Percentiles rank a stretch among this genome's conserved stretches.
Evolutionary conservation across 2,113 vertebrate genomes (phyloP).

Genomic region (Panthera tigris): DNA sequence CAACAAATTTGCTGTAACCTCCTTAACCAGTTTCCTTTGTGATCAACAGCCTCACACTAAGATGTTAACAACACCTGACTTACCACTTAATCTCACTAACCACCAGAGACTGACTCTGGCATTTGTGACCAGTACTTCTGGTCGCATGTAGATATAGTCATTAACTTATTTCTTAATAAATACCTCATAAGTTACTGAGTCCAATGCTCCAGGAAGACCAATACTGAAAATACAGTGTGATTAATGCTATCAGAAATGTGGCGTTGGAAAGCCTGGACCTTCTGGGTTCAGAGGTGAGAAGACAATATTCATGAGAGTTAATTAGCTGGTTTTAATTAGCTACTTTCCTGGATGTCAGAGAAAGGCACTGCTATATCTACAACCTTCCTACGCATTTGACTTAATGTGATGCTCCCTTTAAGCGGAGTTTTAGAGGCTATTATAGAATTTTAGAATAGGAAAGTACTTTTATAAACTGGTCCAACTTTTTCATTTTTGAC

Average conservation of each 20-base stretch:
- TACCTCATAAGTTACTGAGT: not conserved
- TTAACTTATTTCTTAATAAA: not conserved
- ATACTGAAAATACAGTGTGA: not conserved
- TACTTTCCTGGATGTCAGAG: slow-evolving; percentile 20
- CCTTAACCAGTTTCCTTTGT: not conserved
- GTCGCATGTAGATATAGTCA: not conserved
- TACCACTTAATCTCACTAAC: not conserved
- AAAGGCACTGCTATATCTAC: not conserved
- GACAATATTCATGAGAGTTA: not conserved
- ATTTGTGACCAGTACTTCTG: not conserved
- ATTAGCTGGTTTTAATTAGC: not conserved
- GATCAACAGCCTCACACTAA: not conserved
- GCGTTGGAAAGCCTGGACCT: not conserved
- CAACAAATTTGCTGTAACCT: not conserved
- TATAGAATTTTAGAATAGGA: slow-evolving; percentile 6
- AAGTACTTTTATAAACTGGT: slow-evolving; percentile 16
- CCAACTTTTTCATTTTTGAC: slow-evolving; percentile 40
- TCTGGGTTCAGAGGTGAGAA: not conserved
- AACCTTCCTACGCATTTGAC: not conserved
- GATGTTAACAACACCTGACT: not conserved
- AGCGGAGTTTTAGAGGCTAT: not conserved
- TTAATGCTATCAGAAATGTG: not conserved
- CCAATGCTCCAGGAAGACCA: not conserved
- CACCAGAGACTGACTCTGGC: not conserved
- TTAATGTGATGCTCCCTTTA: not conserved